These are phyloP conservation scores for Pipistrellus pipistrellus DNA, from an alignment of 2,797 vertebrate species.

Conservation along the genomic window DNA sequence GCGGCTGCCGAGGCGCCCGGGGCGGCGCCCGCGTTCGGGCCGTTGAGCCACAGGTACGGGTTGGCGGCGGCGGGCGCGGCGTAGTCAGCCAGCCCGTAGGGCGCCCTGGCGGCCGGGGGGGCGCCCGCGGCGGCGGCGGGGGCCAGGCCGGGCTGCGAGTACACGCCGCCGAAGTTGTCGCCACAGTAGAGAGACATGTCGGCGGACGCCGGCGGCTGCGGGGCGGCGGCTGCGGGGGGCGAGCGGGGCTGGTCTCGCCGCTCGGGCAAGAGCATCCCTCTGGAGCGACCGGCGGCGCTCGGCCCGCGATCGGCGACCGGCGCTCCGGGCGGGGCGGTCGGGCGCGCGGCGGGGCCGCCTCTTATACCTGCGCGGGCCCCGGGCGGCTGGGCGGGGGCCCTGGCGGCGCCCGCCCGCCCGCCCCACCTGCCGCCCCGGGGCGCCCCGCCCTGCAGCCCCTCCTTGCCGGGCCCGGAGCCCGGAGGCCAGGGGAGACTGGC, in stretches of 20 bases:
- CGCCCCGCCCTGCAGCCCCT: constrained; percentile 81
- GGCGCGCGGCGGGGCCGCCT: constrained; percentile 85
- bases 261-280: constrained; percentile 79
- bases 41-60: constrained; percentile 96
- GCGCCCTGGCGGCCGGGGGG: constrained; percentile 89
- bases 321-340: not conserved
- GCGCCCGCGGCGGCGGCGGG: constrained; percentile 89
- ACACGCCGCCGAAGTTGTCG: constrained; percentile 94
- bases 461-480: not conserved
- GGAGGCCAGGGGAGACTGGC: not conserved
- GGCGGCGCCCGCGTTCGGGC: constrained; percentile 89
- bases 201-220: constrained; percentile 91
- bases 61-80: constrained; percentile 88
- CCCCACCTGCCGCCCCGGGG: constrained; percentile 73
- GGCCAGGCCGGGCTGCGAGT: constrained; percentile 91
- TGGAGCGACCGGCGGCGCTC: constrained; percentile 26
- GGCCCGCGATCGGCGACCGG: not conserved
- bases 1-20: constrained; percentile 90
- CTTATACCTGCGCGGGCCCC: constrained; percentile 82
- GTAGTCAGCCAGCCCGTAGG: constrained; percentile 95
- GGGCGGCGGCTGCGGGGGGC: constrained; percentile 89
- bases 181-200: constrained; percentile 97
- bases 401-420: constrained; percentile 77
- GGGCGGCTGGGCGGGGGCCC: constrained; percentile 59
- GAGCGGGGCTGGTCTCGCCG: constrained; percentile 84